Evolutionary conservation across 2,797 vertebrate species (phyloP).

Genomic region (Macropus fuliginosus): DNA sequence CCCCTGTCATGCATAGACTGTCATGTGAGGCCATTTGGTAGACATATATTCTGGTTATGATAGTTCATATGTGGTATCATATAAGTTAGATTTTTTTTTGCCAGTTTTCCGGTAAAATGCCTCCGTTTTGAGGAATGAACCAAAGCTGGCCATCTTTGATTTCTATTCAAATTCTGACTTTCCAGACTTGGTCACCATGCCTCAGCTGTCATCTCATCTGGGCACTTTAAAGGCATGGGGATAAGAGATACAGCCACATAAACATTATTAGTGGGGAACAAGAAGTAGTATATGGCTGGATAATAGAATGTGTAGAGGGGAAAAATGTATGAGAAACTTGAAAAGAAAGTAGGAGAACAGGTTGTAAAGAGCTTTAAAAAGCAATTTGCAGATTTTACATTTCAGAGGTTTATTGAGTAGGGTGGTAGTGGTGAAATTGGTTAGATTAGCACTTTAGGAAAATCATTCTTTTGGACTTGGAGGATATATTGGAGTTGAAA

Average conservation of each 20-base stretch:
- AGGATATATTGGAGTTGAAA: background rate
- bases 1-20: background rate
- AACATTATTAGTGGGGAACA: background rate
- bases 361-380: background rate
- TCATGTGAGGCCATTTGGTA: background rate
- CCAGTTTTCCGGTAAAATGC: background rate
- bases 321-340: background rate
- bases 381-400: background rate
- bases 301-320: background rate
- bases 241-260: background rate
- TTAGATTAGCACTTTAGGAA: background rate
- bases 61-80: background rate
- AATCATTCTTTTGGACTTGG: background rate
- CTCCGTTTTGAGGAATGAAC: background rate
- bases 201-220: background rate
- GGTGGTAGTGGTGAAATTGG: background rate
- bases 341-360: background rate
- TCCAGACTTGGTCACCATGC: background rate
- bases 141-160: background rate
- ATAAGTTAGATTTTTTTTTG: conserved; percentile 5
- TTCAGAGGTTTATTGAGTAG: background rate
- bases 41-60: background rate
- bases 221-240: background rate
- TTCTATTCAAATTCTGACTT: background rate
- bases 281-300: background rate